Evolutionary conservation across 2,113 vertebrate genomes (phyloP).

Genomic region (Malurus melanocephalus): DNA sequence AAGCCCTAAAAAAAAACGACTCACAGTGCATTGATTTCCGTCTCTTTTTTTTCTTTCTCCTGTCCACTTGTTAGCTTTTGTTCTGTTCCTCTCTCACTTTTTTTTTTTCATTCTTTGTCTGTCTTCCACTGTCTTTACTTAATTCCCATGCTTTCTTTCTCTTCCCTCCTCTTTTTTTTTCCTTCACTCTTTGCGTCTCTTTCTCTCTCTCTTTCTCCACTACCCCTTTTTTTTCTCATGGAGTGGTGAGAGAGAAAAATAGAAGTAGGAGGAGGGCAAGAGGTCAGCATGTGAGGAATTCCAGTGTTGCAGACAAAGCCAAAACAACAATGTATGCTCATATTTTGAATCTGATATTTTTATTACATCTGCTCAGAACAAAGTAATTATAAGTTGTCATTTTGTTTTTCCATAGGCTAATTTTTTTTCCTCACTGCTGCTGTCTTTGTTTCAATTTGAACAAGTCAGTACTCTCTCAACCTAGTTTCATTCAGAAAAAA

Average conservation of each 20-base stretch:
- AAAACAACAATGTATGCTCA: background rate
- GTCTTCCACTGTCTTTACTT: background rate
- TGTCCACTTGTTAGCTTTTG: background rate
- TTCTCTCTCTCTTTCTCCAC: background rate
- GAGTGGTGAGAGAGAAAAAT: conserved; percentile 31
- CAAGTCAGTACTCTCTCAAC: background rate
- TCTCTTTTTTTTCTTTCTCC: background rate
- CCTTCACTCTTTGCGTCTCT: background rate
- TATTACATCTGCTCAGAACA: background rate
- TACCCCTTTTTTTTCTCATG: background rate
- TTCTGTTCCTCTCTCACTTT: background rate
- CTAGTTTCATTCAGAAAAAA: conserved; percentile 25
- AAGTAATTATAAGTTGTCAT: background rate
- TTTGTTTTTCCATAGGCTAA: background rate
- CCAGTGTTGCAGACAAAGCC: conserved; percentile 25
- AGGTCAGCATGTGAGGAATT: conserved; percentile 53
- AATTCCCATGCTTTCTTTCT: background rate
- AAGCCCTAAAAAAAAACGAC: conserved; percentile 30
- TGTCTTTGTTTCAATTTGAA: background rate
- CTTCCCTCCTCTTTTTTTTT: background rate
- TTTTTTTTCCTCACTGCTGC: background rate
- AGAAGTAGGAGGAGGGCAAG: conserved; percentile 33
- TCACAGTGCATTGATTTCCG: conserved; percentile 30
- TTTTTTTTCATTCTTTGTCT: background rate
- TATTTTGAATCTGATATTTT: conserved; percentile 17